These are phyloP conservation scores for Polyploca ridens DNA, from an alignment of 2,888 invertebrate genomes.

Conservation along the genomic window DNA sequence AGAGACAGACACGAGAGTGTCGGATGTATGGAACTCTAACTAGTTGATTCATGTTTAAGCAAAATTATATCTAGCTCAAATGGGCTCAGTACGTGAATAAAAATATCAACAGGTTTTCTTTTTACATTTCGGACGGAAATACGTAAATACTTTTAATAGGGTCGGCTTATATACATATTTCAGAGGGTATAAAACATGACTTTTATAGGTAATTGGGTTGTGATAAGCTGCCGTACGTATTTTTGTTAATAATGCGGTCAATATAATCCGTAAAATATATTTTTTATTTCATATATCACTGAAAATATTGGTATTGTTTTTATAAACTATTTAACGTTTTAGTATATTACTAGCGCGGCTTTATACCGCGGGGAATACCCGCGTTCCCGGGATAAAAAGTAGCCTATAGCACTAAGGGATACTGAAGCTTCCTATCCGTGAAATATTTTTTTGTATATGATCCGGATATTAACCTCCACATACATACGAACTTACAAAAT, in stretches of 20 bases:
- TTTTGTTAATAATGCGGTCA: not conserved
- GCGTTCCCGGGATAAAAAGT: too few relatives aligned
- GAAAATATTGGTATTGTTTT: too few relatives aligned
- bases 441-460: too few relatives aligned
- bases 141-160: constrained; percentile 1
- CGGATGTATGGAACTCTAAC: not conserved
- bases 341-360: too few relatives aligned
- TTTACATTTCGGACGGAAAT: constrained; percentile 11
- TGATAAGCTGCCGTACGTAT: not conserved
- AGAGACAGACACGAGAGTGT: too few relatives aligned
- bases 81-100: not conserved
- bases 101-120: constrained; percentile 9
- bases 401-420: too few relatives aligned
- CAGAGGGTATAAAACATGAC: not conserved
- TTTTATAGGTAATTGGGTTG: constrained; percentile 1
- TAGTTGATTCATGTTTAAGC: not conserved
- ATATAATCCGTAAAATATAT: not conserved
- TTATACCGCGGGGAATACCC: too few relatives aligned
- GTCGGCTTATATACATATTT: not conserved
- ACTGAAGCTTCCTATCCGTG: too few relatives aligned
- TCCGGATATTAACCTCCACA: too few relatives aligned
- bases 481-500: too few relatives aligned
- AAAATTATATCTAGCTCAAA: not conserved
- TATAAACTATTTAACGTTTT: too few relatives aligned
- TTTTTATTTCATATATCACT: not conserved